Evolutionary conservation across 1,140 invertebrate species (phyloP), one percentile per base, ranked within the genome.

Genomic region (Nomia melanderi): DNA sequence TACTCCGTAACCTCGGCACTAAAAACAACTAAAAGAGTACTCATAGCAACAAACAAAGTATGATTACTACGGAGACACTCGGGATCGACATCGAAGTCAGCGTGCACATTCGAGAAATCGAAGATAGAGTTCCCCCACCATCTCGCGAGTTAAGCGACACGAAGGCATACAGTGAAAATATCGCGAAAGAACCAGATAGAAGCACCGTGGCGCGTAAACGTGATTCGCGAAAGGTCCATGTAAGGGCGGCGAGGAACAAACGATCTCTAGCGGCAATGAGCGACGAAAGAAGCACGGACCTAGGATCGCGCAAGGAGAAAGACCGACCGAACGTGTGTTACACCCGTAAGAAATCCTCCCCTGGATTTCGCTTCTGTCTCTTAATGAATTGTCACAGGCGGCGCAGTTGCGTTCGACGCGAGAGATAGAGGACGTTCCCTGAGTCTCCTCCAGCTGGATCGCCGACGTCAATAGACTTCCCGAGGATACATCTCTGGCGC

Each of bases 401-500:
- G 23, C 6, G n/a, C 2, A 20, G n/a, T 72, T 33, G 25, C 25
- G 33, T 27, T 2, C 20, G 31, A 65, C 50, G 23, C 62, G 62
- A 65, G 25, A 20, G n/a, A n/a, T n/a, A 23, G 50, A 29, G 12
- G 12, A 17, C 27, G 25, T 20, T 39, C n/a, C 31, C 31, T 0
- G 14, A 29, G 47, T 41, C 25, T 56, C 67, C 64, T 80, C 67
- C 81, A 84, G 81, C 47, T 44, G 70, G 57, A 77, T 83, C 44
- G 69, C 57, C 41, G 33, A 20, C 73, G 65, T 84, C 74, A 84
- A 63, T 84, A 75, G 73, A 84, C 83, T 69, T 84, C 82, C 66
- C 89, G 87, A 80, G 79, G 81, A 76, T 83, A 82, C 87, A 89
- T 88, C 89, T 88, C 85, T 80, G 78, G 75, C 80, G 72, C 80